Evolutionary conservation across 2,797 vertebrate species (phyloP).

Genomic region (Sardinella longiceps): DNA sequence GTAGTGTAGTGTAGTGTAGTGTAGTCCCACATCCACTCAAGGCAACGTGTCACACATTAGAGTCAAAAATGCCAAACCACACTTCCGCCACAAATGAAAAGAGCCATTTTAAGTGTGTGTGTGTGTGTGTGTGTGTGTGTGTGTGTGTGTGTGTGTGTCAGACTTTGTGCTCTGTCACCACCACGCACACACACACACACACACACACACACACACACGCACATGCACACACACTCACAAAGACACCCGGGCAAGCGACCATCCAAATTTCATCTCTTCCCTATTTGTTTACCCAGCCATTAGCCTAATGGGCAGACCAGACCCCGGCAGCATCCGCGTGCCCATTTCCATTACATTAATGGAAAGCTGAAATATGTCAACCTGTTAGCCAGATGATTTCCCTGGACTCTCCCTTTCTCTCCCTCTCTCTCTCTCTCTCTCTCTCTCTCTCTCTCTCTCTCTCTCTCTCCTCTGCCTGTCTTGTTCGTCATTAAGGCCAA

Average conservation of each 20-base stretch:
- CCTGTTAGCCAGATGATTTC: conserved; percentile 15
- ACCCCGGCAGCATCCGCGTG: background rate
- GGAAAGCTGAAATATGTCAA: conserved; percentile 16
- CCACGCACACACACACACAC: background rate
- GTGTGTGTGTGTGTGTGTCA: too few species aligned
- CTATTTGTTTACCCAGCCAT: background rate
- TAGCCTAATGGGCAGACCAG: conserved; percentile 14
- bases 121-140: background rate
- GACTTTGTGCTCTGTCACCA: background rate
- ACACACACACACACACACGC: too few species aligned
- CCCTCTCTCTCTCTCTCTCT: background rate
- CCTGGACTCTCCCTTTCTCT: background rate
- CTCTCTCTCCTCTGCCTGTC: background rate
- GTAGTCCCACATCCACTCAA: background rate
- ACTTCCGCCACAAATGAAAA: background rate
- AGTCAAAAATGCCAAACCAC: background rate
- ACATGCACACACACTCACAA: background rate
- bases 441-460: too few species aligned
- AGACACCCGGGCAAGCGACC: background rate
- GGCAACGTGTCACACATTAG: background rate
- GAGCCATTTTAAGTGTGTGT: background rate
- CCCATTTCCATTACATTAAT: conserved; percentile 13
- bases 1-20: too few species aligned
- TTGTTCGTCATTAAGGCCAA: background rate
- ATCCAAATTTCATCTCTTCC: background rate